Conservation (phyloP, 2,113 vertebrate genomes). For the Mobula birostris region DNA sequence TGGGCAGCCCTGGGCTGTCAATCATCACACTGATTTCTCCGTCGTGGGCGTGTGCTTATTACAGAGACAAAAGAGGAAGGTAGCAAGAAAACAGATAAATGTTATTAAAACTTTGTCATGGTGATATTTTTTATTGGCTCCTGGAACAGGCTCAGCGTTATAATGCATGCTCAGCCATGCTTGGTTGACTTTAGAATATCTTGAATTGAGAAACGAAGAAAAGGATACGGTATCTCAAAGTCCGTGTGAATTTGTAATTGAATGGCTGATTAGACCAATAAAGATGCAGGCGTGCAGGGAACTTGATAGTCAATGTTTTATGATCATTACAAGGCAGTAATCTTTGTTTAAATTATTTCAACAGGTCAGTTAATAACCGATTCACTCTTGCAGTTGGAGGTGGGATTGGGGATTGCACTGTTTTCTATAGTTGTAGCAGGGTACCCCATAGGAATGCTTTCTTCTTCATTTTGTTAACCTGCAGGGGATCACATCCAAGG, state of each 20-base stretch:
- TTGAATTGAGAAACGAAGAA: constrained; percentile 1
- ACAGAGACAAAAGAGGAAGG: constrained; percentile 7
- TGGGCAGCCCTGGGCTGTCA: not conserved
- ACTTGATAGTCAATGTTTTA: not conserved
- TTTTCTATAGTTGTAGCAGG: too few relatives aligned
- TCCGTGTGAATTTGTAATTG: not conserved
- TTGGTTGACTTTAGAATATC: constrained; percentile 12
- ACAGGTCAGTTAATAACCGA: not conserved
- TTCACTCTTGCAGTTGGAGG: not conserved
- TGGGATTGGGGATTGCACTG: not conserved
- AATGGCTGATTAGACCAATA: constrained; percentile 22
- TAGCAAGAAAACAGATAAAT: constrained; percentile 16
- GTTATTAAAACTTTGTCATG: constrained; percentile 26
- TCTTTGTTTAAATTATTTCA: constrained; percentile 21
- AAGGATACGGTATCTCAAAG: not conserved
- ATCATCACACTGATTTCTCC: not conserved
- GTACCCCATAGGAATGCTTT: not conserved
- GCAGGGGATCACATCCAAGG: not conserved
- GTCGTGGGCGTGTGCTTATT: not conserved
- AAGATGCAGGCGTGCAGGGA: not conserved
- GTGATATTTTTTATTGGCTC: not conserved
- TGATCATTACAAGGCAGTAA: not conserved
- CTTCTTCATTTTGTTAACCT: not conserved
- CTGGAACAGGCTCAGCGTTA: not conserved
- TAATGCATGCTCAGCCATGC: constrained; percentile 10